Percentiles rank a stretch among this genome's conserved stretches.
These are phyloP conservation scores for Drosophila acutilabella DNA, from an alignment of 2,888 invertebrate genomes.

Conservation along the genomic window DNA sequence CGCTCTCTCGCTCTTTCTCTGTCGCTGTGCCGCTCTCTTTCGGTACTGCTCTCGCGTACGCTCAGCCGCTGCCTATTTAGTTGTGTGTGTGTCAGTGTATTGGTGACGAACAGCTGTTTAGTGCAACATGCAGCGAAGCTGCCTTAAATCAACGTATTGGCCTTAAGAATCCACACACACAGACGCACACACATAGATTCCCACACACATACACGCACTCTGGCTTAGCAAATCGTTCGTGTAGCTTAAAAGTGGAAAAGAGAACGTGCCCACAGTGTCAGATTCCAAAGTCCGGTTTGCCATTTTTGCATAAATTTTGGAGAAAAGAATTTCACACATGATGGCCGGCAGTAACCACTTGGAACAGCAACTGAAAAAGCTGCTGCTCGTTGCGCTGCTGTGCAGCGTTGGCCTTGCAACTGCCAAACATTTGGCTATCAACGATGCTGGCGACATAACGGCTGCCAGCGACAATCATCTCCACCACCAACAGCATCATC, in stretches of 20 bases:
- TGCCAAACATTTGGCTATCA: constrained; percentile 66
- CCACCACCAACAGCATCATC: constrained; percentile 41
- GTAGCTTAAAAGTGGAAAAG: constrained; percentile 1
- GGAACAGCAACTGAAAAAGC: constrained; percentile 38
- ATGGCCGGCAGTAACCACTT: constrained; percentile 50
- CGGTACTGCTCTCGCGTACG: constrained; percentile 14
- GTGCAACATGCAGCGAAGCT: constrained; percentile 67
- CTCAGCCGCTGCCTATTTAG: constrained; percentile 18
- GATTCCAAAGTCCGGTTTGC: constrained; percentile 34
- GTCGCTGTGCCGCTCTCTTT: not conserved
- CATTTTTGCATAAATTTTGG: constrained; percentile 24
- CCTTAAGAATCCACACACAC: constrained; percentile 11
- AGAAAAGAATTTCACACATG: constrained; percentile 44
- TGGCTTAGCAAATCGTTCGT: constrained; percentile 2
- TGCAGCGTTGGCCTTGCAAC: constrained; percentile 54
- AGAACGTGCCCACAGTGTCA: constrained; percentile 20
- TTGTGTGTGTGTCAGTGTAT: constrained; percentile 48
- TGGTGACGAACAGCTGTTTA: constrained; percentile 73
- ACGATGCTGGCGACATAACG: constrained; percentile 38
- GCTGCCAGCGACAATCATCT: constrained; percentile 30
- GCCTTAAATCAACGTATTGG: constrained; percentile 40
- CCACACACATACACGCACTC: constrained; percentile 7
- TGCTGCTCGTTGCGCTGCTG: constrained; percentile 46
- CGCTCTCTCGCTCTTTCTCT: constrained; percentile 13
- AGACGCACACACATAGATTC: constrained; percentile 4